These are phyloP conservation scores for Enteromius viviparus DNA, from an alignment of 2,797 vertebrate genomes.

Conservation along the genomic window DNA sequence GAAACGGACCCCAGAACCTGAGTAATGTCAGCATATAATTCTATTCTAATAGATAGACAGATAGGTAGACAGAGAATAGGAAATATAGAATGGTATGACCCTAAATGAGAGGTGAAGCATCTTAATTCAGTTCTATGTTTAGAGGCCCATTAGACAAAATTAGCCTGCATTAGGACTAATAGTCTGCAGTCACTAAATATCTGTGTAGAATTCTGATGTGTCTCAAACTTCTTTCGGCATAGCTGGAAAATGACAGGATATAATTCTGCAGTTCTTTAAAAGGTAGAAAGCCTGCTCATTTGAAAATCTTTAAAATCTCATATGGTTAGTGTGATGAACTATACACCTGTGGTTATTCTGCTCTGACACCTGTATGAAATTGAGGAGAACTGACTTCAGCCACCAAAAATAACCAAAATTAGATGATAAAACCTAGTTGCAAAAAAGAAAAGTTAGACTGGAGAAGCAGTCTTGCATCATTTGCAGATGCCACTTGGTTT, in stretches of 20 bases:
- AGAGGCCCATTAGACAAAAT: conserved; percentile 7
- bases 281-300: neutral
- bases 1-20: neutral
- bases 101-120: neutral
- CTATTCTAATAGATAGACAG: neutral
- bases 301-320: neutral
- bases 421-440: neutral
- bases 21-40: neutral
- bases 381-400: neutral
- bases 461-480: neutral
- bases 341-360: neutral
- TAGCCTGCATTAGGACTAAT: neutral
- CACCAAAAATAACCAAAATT: too few relatives aligned
- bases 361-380: neutral
- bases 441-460: conserved; percentile 4
- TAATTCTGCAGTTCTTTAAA: neutral
- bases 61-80: neutral
- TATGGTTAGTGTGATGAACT: neutral
- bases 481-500: neutral
- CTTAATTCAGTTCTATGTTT: neutral
- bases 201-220: conserved; percentile 1
- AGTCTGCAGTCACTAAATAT: conserved; percentile 5
- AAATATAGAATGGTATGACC: neutral
- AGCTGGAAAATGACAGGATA: neutral
- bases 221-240: neutral